Evolutionary conservation across 2,888 invertebrate species (phyloP).

Genomic region (Ochropleura leucogaster): DNA sequence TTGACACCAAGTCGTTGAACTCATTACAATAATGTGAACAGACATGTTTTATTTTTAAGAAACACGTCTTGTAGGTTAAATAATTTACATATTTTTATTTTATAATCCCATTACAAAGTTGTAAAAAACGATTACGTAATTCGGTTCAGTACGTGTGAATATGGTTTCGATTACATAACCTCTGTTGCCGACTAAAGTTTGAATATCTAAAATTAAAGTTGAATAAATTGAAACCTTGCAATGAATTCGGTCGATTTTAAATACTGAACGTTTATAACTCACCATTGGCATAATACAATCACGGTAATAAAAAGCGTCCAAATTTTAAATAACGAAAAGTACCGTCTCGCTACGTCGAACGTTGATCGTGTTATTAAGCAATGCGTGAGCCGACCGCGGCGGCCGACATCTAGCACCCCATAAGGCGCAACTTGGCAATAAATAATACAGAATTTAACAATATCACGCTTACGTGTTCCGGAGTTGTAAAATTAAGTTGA

Average conservation of each 20-base stretch:
- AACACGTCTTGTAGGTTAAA: slow-evolving; percentile 15
- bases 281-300: slow-evolving; percentile 31
- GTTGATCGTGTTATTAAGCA: slow-evolving; percentile 66
- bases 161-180: slow-evolving; percentile 23
- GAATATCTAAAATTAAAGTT: slow-evolving; percentile 30
- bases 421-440: slow-evolving; percentile 69
- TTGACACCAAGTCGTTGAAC: slow-evolving; percentile 56
- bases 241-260: slow-evolving; percentile 27
- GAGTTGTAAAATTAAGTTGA: slow-evolving; percentile 82
- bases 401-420: slow-evolving; percentile 70
- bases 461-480: slow-evolving; percentile 77
- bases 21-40: slow-evolving; percentile 35
- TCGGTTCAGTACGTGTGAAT: slow-evolving; percentile 26
- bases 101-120: slow-evolving; percentile 1
- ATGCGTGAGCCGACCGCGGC: slow-evolving; percentile 62
- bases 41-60: slow-evolving; percentile 35
- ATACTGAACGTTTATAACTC: slow-evolving; percentile 18
- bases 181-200: slow-evolving; percentile 16
- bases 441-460: slow-evolving; percentile 68
- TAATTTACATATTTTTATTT: slow-evolving; percentile 31
- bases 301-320: slow-evolving; percentile 21
- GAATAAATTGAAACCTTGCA: slow-evolving; percentile 12
- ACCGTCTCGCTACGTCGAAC: slow-evolving; percentile 62
- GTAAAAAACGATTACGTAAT: slow-evolving; percentile 26
- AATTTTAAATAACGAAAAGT: slow-evolving; percentile 41